These are phyloP conservation scores for Aptenodytes forsteri DNA, from an alignment of 2,113 vertebrate species.

Conservation along the genomic window DNA sequence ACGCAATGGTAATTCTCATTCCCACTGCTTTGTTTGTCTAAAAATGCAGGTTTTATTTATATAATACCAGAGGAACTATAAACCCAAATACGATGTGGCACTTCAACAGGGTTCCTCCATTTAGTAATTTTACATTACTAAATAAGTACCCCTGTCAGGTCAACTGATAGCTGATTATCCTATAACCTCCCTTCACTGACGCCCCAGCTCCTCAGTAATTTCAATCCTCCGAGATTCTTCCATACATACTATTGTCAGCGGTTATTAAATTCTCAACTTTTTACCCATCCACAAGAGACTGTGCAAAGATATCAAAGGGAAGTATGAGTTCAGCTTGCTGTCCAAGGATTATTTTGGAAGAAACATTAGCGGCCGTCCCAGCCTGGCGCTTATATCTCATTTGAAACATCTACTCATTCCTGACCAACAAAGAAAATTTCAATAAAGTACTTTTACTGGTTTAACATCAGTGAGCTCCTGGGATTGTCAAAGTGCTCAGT, in stretches of 20 bases:
- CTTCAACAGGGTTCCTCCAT: not conserved
- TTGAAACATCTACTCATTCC: conserved; percentile 83
- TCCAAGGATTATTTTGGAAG: conserved; percentile 73
- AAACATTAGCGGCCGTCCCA: conserved; percentile 74
- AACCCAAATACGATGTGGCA: not conserved
- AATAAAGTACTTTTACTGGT: conserved; percentile 83
- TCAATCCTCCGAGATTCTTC: conserved; percentile 15
- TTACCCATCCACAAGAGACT: conserved; percentile 54
- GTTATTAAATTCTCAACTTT: conserved; percentile 64
- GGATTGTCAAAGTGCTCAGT: conserved; percentile 82
- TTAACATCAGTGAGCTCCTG: conserved; percentile 81
- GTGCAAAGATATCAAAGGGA: conserved; percentile 63
- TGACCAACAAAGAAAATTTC: conserved; percentile 89
- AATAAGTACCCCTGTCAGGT: conserved; percentile 10
- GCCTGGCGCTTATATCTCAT: conserved; percentile 77
- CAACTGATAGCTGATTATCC: conserved; percentile 39
- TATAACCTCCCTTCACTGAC: not conserved
- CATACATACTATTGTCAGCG: conserved; percentile 29
- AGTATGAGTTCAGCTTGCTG: conserved; percentile 61
- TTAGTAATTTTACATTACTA: conserved; percentile 23
- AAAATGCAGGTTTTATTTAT: not conserved
- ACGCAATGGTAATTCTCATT: not conserved
- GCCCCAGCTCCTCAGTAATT: not conserved
- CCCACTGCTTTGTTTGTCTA: not conserved
- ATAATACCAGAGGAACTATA: not conserved